Percentiles rank a stretch among this genome's conserved stretches.
phyloP scores from a whole-genome alignment of 2,113 vertebrate species.

The Pangasianodon hypophthalmus region DNA sequence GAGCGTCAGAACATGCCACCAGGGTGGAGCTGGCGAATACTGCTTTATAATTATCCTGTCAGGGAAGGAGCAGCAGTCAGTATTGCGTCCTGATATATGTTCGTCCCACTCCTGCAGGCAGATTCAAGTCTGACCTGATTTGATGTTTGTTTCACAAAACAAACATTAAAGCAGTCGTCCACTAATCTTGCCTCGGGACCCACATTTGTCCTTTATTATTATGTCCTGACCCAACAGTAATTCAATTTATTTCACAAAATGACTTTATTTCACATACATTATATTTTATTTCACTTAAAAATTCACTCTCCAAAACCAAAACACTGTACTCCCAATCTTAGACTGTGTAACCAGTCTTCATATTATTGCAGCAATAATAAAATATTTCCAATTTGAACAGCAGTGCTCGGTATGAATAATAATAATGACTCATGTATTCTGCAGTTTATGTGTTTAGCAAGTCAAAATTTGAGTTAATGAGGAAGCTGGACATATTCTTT shows the following conservation, averaged over 20 bases:
- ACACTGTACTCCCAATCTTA: background rate
- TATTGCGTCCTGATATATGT: constrained; percentile 66
- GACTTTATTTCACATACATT: background rate
- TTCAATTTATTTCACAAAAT: background rate
- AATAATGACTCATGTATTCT: background rate
- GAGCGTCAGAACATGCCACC: constrained; percentile 65
- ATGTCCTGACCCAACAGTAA: background rate
- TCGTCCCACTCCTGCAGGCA: constrained; percentile 18
- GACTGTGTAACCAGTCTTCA: background rate
- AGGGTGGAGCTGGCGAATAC: constrained; percentile 54
- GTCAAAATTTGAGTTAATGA: background rate
- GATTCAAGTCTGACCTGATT: constrained; percentile 25
- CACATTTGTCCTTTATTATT: background rate
- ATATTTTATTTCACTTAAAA: background rate
- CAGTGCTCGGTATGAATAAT: background rate
- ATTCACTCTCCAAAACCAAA: background rate
- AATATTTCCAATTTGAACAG: background rate
- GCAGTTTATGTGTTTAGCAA: background rate
- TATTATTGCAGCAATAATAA: background rate
- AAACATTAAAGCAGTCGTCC: background rate
- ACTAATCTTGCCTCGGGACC: background rate
- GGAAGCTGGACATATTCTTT: background rate
- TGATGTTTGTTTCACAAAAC: constrained; percentile 9
- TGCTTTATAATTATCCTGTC: constrained; percentile 73
- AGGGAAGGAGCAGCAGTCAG: constrained; percentile 49